phyloP scores from a whole-genome alignment of 2,113 vertebrate species.

The Empidonax alnorum region DNA sequence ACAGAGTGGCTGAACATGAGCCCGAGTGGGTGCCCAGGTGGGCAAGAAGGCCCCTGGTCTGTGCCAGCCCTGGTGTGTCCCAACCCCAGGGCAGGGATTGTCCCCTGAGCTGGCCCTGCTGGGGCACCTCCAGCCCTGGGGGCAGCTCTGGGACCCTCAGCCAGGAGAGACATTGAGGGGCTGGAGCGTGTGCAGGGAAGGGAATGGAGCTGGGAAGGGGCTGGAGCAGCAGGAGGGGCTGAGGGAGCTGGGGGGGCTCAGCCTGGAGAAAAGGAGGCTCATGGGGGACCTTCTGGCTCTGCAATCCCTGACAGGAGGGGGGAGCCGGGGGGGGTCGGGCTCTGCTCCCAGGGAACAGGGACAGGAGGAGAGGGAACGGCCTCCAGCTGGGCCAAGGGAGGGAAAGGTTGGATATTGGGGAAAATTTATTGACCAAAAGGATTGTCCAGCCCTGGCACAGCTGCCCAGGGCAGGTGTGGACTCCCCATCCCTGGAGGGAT shows the following conservation, averaged over 20 bases:
- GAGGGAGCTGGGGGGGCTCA: background rate
- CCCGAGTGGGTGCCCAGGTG: background rate
- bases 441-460: background rate
- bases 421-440: rapidly evolving
- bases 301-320: background rate
- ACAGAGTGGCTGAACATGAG: background rate
- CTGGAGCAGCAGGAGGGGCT: rapidly evolving
- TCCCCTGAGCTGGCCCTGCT: background rate
- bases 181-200: background rate
- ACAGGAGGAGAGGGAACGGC: background rate
- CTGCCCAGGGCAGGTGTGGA: background rate
- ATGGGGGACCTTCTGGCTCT: background rate
- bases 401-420: rapidly evolving
- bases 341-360: background rate
- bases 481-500: rapidly evolving
- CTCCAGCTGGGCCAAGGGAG: background rate
- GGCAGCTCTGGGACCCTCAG: background rate
- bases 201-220: rapidly evolving
- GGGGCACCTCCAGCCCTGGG: background rate
- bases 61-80: background rate
- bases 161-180: background rate
- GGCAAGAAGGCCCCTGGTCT: background rate
- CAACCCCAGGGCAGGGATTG: background rate
- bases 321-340: rapidly evolving
- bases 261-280: background rate